Evolutionary conservation across 2,888 invertebrate species (phyloP), one percentile per base, ranked within the genome.

Genomic region (Thymelicus lineola): DNA sequence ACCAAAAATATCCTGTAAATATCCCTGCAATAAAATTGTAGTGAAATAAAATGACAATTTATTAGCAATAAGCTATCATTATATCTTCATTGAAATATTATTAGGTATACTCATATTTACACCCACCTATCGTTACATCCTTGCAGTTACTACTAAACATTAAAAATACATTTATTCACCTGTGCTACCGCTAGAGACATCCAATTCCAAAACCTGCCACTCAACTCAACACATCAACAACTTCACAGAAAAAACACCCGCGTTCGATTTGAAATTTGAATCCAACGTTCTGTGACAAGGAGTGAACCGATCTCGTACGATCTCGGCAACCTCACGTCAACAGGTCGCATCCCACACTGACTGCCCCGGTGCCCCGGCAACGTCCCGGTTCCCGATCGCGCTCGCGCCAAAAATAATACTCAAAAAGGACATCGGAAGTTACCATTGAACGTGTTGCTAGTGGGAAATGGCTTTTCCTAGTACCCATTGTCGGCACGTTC

Each of bases 371-470:
- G 78, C 79, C 83, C 85, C 85, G 81, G 82, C 80, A 78, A 28
- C 28, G 28, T 28, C 77, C 78, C 76, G 75, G 81, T 81, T 76
- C 83, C 84, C 86, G 84, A 82, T 78, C 87, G 85, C 89, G 91
- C 92, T 90, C 89, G 90, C 90, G 89, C 93, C 92, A 90, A 91
- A 93, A 93, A 92, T 91, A 92, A 89, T 89, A 86, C 82, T 86
- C 82, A 81, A 85, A 88, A 86, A 90, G 91, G 89, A 89, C 89
- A 88, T 83, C 76, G 81, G 77, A 84, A 87, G 83, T 83, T 87
- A 84, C 84, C 87, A 86, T 86, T 86, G 85, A 84, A 87, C 88
- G 86, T 86, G 86, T 86, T 84, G 84, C 85, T 87, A 89, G 90
- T 86, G 88, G 89, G 88, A 90, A 92, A 90, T 86, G 85, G 86